Base-by-base conservation (phyloP, 2,888 invertebrate species). In the Lapara coniferarum region DNA sequence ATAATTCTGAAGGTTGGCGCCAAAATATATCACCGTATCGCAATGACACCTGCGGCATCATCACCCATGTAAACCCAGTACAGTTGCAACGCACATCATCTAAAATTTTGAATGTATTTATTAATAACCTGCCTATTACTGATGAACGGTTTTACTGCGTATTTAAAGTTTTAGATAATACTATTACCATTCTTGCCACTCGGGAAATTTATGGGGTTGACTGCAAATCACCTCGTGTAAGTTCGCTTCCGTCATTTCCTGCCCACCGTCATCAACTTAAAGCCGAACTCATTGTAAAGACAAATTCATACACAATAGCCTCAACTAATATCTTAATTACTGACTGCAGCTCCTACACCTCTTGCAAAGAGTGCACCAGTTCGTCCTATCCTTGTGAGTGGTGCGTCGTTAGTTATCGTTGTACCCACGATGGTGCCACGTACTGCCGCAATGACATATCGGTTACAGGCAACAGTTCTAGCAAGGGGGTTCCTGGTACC, bases 291-390 rank as follows among this genome's bases (percentile, higher is more conserved):
- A 98, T 98, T 25, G 98, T 99, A 71, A 95, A 98, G 78, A 98
- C 98, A 93, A 96, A 97, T 77, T 96, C 96, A 84, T 98, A 97
- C 66, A 98, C 98, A 46, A 97, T 99, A 85, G 99, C 99, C 57
- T 97, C 98, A 19, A 98, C 99, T 8, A 98, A 99, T 91, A 99
- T 99, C 88, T 99, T 98, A 53, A 99, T 99, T 93, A 99, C 99
- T 89, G 99, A 99, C 89, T 99, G 99, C 91, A 98, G 97, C 86
- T 98, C 99, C 46, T 99, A 99, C 93, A 97, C 97, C 80, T 98
- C 98, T 72, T 99, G 99, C 90, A 98, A 98, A 10, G 96, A 97
- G 82, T 99, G 99, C 92, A 98, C 99, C 16, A 97, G 98, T 68
- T 98, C 98, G 16, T 97, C 97, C 69, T 99, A 99, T 88, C 99